Conservation (phyloP, 2,888 invertebrate genomes). For the Lissonota sp. region DNA sequence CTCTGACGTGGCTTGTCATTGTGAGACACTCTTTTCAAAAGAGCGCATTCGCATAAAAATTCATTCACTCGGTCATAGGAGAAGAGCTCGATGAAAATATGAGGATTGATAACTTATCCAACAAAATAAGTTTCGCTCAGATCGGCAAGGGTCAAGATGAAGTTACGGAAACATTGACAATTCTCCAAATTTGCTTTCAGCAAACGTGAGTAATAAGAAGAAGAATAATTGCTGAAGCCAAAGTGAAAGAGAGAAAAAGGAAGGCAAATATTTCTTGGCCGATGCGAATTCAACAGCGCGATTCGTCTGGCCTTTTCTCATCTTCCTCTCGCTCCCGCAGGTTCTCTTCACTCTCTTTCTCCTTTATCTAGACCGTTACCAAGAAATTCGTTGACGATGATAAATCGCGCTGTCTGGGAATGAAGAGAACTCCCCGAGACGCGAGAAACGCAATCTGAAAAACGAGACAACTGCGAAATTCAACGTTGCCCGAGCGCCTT, state of each 20-base stretch:
- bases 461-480: constrained; percentile 20
- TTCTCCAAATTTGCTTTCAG: constrained; percentile 8
- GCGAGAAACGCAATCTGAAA: constrained; percentile 33
- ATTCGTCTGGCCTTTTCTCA: constrained; percentile 44
- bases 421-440: constrained; percentile 24
- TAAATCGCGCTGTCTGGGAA: constrained; percentile 52
- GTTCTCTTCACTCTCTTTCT: constrained; percentile 4
- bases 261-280: constrained; percentile 53
- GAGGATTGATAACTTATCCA: background rate
- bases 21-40: background rate
- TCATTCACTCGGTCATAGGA: background rate
- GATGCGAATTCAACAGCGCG: constrained; percentile 63
- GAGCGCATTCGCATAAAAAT: no score
- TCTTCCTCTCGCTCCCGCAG: constrained; percentile 23
- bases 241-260: constrained; percentile 19
- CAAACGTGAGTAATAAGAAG: constrained; percentile 34
- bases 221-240: background rate
- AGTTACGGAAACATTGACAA: background rate
- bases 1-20: background rate
- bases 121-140: no score
- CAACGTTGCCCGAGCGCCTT: background rate
- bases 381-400: constrained; percentile 66
- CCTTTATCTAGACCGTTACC: constrained; percentile 46
- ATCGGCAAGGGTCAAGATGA: background rate
- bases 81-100: background rate